These are phyloP conservation scores for Tokudaia tokunoshimensis DNA, from an alignment of 2,797 vertebrate species.

Conservation along the genomic window DNA sequence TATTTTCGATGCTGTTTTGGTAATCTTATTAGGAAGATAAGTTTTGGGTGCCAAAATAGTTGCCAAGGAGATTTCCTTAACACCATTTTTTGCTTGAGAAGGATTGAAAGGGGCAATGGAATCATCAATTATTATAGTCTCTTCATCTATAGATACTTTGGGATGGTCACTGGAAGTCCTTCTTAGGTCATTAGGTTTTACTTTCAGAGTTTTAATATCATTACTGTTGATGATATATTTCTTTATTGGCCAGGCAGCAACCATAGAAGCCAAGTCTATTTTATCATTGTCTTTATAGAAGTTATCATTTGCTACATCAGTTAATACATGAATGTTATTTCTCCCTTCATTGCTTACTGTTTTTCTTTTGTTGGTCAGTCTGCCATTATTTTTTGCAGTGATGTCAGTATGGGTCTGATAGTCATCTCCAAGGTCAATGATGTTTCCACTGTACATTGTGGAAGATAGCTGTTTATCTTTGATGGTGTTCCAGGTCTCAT, in stretches of 20 bases:
- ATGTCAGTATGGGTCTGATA: not conserved
- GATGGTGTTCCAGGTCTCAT: not conserved
- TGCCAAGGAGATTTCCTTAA: not conserved
- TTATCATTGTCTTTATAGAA: not conserved
- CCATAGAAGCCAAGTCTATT: slow-evolving; percentile 15
- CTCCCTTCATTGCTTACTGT: not conserved
- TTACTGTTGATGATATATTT: not conserved
- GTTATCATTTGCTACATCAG: not conserved
- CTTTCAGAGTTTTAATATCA: not conserved
- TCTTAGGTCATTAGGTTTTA: not conserved
- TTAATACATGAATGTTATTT: not conserved
- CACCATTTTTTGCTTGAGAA: not conserved
- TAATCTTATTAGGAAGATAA: slow-evolving; percentile 11
- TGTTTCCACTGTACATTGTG: not conserved
- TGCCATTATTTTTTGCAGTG: not conserved
- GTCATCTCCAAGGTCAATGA: not conserved
- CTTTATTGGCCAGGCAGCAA: not conserved
- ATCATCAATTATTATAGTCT: not conserved
- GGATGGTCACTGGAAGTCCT: not conserved
- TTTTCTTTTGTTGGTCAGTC: not conserved
- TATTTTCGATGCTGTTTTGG: not conserved
- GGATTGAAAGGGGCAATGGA: not conserved
- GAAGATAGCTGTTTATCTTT: slow-evolving; percentile 31
- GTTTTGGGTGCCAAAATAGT: slow-evolving; percentile 37
- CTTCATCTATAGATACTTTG: not conserved